Percentiles rank a stretch among this genome's conserved stretches.
These are phyloP conservation scores for Euglossa dilemma DNA, from an alignment of 1,140 invertebrate species.

Conservation along the genomic window DNA sequence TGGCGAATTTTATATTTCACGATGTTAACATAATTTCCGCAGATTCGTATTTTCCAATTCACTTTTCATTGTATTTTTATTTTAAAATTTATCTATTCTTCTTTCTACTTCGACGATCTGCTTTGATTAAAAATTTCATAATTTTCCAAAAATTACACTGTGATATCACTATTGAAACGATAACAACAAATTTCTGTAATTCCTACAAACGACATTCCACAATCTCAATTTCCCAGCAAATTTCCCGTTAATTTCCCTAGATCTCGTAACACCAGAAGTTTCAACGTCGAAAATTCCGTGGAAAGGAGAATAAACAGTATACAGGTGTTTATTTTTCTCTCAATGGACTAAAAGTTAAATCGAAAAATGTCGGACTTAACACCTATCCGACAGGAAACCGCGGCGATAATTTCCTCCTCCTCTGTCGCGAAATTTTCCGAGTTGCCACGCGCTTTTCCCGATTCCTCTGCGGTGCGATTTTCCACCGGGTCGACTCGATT, in stretches of 20 bases:
- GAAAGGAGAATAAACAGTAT: neutral
- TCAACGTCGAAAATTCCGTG: neutral
- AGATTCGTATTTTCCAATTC: too few relatives aligned
- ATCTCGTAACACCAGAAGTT: neutral
- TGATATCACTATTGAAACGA: too few relatives aligned
- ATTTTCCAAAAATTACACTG: too few relatives aligned
- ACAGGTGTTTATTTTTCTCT: slow-evolving; percentile 22
- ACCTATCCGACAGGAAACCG: neutral
- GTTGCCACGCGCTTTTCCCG: neutral
- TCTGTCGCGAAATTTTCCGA: neutral
- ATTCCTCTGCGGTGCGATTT: neutral
- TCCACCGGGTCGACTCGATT: neutral
- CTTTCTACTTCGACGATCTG: too few relatives aligned
- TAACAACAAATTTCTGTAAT: neutral
- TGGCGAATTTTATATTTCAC: too few relatives aligned
- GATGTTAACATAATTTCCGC: too few relatives aligned
- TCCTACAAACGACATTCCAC: neutral
- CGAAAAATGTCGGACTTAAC: slow-evolving; percentile 17
- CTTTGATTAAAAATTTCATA: too few relatives aligned
- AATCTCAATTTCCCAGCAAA: too few relatives aligned
- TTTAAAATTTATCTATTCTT: too few relatives aligned
- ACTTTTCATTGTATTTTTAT: too few relatives aligned
- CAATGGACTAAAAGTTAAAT: slow-evolving; percentile 11
- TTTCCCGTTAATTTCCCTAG: neutral
- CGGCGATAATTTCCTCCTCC: slow-evolving; percentile 30